These are phyloP conservation scores for Heliconius aoede DNA, from an alignment of 2,888 invertebrate species.

Conservation along the genomic window DNA sequence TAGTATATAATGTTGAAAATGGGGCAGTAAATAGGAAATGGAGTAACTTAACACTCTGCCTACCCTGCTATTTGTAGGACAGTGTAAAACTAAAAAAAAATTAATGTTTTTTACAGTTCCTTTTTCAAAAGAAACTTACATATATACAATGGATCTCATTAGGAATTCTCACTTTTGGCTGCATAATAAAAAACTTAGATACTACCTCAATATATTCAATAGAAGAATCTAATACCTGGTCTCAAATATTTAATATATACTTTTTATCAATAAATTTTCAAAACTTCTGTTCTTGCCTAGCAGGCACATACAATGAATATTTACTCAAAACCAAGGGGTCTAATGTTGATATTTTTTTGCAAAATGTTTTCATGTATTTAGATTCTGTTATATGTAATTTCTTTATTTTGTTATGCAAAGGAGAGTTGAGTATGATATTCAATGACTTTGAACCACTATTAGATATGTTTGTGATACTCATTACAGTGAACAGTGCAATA, in stretches of 20 bases:
- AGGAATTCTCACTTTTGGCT: slow-evolving; percentile 92
- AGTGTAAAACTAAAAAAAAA: neutral
- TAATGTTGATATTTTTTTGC: slow-evolving; percentile 94
- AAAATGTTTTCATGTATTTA: slow-evolving; percentile 97
- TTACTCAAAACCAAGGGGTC: slow-evolving; percentile 93
- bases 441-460: slow-evolving; percentile 83
- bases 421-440: slow-evolving; percentile 86
- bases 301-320: slow-evolving; percentile 98
- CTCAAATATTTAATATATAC: slow-evolving; percentile 82
- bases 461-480: slow-evolving; percentile 88
- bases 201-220: slow-evolving; percentile 70
- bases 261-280: slow-evolving; percentile 88
- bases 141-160: slow-evolving; percentile 94
- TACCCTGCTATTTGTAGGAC: no score
- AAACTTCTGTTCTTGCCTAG: slow-evolving; percentile 95
- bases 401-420: slow-evolving; percentile 87
- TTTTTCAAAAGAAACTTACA: slow-evolving; percentile 93
- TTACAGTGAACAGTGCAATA: slow-evolving; percentile 94
- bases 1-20: no score
- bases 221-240: slow-evolving; percentile 61
- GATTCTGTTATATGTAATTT: slow-evolving; percentile 97
- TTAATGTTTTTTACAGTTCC: slow-evolving; percentile 83
- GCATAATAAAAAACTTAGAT: slow-evolving; percentile 94
- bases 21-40: no score
- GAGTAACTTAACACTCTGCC: no score